Conservation (phyloP, 1,140 invertebrate genomes). For the Drosophila orena region DNA sequence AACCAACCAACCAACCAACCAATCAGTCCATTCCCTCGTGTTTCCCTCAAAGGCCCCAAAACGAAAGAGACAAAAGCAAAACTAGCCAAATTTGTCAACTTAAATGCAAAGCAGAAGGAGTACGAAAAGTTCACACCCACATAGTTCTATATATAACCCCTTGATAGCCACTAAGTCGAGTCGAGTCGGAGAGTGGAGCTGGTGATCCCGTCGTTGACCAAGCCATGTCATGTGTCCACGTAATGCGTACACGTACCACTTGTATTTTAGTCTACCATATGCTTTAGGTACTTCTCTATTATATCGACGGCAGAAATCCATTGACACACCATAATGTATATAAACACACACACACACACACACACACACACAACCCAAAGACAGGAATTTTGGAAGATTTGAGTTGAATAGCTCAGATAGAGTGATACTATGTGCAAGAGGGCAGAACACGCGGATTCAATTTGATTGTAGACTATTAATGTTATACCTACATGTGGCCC, state of each 20-base stretch:
- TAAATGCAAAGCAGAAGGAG: conserved; percentile 28
- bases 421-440: background rate
- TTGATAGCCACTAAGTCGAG: background rate
- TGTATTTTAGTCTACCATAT: conserved; percentile 18
- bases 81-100: conserved; percentile 43
- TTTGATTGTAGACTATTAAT: background rate
- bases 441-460: background rate
- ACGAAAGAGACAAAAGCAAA: background rate
- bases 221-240: conserved; percentile 50
- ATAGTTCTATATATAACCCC: background rate
- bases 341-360: conserved; percentile 3
- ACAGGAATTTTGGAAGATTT: conserved; percentile 15
- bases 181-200: conserved; percentile 47
- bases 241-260: conserved; percentile 21
- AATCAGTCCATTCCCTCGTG: conserved; percentile 2
- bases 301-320: conserved; percentile 9
- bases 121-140: conserved; percentile 2
- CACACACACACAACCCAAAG: too few species aligned
- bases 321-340: conserved; percentile 17
- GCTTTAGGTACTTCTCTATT: conserved; percentile 4
- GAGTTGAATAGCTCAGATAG: conserved; percentile 1
- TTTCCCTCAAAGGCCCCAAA: conserved; percentile 1
- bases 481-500: background rate
- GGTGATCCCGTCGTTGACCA: conserved; percentile 49
- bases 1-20: conserved; percentile 1